phyloP scores from a whole-genome alignment of 2,113 vertebrate species.

The Lycaon pictus region DNA sequence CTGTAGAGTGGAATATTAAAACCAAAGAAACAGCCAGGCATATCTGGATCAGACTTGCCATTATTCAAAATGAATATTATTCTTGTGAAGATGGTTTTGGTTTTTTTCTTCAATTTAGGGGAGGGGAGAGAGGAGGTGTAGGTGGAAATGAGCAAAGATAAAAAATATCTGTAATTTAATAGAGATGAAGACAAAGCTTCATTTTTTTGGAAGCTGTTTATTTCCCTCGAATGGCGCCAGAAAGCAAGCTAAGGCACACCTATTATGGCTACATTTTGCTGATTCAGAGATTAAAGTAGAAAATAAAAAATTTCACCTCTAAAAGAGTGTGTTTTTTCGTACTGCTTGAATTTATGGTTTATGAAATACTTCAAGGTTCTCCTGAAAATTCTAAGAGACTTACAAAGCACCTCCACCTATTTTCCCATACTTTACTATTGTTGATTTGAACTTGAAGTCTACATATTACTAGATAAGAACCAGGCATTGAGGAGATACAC shows the following conservation, averaged over 20 bases:
- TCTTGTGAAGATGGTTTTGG: neutral
- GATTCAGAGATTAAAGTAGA: neutral
- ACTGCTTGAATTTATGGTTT: neutral
- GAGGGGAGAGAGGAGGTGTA: fast-evolving
- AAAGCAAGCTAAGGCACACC: neutral
- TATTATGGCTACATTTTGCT: neutral
- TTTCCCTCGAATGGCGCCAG: neutral
- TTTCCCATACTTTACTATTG: neutral
- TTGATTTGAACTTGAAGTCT: conserved; percentile 1
- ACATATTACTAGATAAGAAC: neutral
- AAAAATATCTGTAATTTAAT: neutral
- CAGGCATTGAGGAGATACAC: neutral
- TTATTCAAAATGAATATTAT: neutral
- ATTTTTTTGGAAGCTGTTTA: neutral
- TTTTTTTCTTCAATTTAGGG: neutral
- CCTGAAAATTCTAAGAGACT: neutral
- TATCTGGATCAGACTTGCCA: neutral
- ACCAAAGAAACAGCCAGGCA: conserved; percentile 20
- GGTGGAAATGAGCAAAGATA: neutral
- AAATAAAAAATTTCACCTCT: conserved; percentile 15
- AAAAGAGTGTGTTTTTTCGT: neutral
- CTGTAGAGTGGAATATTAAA: conserved; percentile 65
- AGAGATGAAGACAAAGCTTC: neutral
- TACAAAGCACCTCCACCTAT: neutral
- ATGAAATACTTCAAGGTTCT: neutral